A percentile compares a stretch with the other conserved stretches of the same genome.
Conservation (phyloP, 2,113 vertebrate genomes). For the Nibea coibor region DNA sequence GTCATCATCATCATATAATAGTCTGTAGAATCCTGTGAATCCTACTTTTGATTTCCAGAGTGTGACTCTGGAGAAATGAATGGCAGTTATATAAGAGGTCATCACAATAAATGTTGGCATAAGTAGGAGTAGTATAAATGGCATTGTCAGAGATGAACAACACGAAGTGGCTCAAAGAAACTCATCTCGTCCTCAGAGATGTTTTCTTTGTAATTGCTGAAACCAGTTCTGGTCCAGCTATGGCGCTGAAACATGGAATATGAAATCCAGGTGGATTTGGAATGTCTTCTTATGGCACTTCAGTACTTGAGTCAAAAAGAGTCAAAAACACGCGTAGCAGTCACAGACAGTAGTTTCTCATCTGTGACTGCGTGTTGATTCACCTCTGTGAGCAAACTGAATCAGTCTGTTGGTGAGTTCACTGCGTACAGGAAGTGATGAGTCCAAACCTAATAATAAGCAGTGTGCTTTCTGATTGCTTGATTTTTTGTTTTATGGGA, state of each 20-base stretch:
- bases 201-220: not conserved
- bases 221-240: not conserved
- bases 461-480: not conserved
- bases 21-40: conserved; percentile 8
- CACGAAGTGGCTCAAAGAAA: conserved; percentile 21
- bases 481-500: not conserved
- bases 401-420: not conserved
- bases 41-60: conserved; percentile 17
- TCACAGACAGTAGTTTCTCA: not conserved
- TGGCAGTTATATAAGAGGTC: conserved; percentile 41
- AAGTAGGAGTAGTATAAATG: conserved; percentile 21
- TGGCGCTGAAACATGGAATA: not conserved
- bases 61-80: conserved; percentile 26
- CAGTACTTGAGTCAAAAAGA: not conserved
- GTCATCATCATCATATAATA: conserved; percentile 6
- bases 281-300: conserved; percentile 31
- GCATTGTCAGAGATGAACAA: conserved; percentile 39
- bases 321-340: not conserved
- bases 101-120: conserved; percentile 37
- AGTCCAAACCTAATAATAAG: not conserved
- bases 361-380: not conserved
- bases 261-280: conserved; percentile 22
- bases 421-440: not conserved
- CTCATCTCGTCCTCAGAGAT: conserved; percentile 10
- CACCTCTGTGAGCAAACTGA: not conserved